Evolutionary conservation across 2,888 invertebrate species (phyloP).

Genomic region (Cataglyphis cursor): DNA sequence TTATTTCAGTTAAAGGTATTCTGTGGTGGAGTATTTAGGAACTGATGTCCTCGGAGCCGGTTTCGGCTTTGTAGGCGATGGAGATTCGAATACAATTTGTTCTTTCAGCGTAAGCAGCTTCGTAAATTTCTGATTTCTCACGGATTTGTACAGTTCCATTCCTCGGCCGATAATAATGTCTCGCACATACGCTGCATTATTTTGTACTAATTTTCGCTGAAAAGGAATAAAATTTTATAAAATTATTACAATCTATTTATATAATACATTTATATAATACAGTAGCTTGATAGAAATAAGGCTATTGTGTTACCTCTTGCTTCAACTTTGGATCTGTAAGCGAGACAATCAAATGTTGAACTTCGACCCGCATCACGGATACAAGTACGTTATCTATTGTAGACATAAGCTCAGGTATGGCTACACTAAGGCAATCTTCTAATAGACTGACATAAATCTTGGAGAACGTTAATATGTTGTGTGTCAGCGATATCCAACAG

Average conservation of each 20-base stretch:
- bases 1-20: conserved; percentile 86
- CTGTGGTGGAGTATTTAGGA: conserved; percentile 91
- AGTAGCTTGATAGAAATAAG: neutral
- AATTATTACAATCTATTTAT: neutral
- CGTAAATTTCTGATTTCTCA: conserved; percentile 81
- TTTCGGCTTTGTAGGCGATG: conserved; percentile 87
- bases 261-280: neutral
- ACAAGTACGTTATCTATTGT: conserved; percentile 92
- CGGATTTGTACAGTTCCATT: conserved; percentile 83
- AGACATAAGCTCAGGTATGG: conserved; percentile 92
- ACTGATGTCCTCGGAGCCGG: conserved; percentile 89
- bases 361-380: conserved; percentile 92
- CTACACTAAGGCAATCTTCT: conserved; percentile 92
- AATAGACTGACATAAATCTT: conserved; percentile 92
- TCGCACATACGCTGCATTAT: conserved; percentile 91
- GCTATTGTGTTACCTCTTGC: conserved; percentile 87
- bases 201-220: conserved; percentile 89
- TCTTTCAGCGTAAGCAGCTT: conserved; percentile 85
- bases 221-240: neutral
- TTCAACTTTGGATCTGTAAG: conserved; percentile 88
- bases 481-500: conserved; percentile 92
- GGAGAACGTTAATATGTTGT: conserved; percentile 93
- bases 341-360: conserved; percentile 89
- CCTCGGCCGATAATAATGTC: conserved; percentile 87
- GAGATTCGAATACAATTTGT: conserved; percentile 89